These are phyloP conservation scores for Rhizomys pruinosus DNA, from an alignment of 2,113 vertebrate genomes.

Conservation along the genomic window DNA sequence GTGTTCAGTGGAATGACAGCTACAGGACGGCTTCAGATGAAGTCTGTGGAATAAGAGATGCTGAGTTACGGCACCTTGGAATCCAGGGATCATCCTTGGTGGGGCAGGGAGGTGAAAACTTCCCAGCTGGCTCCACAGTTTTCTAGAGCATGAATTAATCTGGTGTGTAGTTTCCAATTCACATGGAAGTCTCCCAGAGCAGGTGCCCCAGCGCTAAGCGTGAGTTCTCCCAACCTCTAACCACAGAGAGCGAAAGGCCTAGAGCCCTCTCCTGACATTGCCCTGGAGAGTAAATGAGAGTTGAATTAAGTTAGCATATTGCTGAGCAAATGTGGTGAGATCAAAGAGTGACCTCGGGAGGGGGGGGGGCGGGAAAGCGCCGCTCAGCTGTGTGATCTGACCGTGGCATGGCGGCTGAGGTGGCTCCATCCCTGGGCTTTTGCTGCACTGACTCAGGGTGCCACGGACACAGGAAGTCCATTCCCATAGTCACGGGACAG, in stretches of 20 bases:
- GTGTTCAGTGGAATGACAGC: background rate
- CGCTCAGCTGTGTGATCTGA: rapidly evolving
- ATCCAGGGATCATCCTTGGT: background rate
- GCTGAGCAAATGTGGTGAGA: background rate
- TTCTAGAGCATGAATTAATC: background rate
- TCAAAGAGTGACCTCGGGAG: background rate
- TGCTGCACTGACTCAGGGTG: background rate
- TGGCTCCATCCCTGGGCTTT: background rate
- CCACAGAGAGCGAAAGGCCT: background rate
- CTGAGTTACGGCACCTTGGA: background rate
- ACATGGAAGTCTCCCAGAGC: background rate
- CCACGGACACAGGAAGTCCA: background rate
- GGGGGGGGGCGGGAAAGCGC: rapidly evolving
- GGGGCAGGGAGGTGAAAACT: background rate
- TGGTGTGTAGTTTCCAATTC: no score
- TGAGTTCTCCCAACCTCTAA: rapidly evolving
- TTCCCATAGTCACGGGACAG: rapidly evolving
- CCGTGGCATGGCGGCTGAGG: background rate
- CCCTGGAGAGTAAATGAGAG: background rate
- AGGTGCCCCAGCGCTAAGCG: background rate
- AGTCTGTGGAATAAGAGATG: background rate
- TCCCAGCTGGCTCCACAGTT: background rate
- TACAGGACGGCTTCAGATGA: background rate
- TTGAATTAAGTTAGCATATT: background rate
- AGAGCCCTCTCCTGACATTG: background rate